Evolutionary conservation across 2,888 invertebrate species (phyloP).

Genomic region (Nineta flava): DNA sequence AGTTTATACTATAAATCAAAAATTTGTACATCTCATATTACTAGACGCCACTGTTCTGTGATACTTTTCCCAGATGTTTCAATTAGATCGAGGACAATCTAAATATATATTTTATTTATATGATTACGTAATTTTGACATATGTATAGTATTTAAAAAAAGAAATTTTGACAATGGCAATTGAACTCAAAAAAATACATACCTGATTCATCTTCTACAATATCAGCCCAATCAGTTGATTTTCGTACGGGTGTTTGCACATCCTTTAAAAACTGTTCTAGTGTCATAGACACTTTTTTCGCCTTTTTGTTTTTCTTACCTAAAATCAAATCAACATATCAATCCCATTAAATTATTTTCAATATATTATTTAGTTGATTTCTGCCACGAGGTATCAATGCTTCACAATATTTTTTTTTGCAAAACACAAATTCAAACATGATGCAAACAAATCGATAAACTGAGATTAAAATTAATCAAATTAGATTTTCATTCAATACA

Average conservation of each 20-base stretch:
- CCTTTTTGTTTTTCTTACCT: slow-evolving; percentile 77
- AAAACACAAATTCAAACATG: neutral
- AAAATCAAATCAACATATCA: slow-evolving; percentile 15
- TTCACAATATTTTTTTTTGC: neutral
- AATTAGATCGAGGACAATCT: no score
- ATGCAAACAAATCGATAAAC: no score
- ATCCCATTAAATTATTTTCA: neutral
- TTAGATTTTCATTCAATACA: no score
- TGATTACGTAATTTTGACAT: neutral
- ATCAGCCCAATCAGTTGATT: slow-evolving; percentile 57
- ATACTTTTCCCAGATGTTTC: no score
- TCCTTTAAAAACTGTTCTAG: slow-evolving; percentile 66
- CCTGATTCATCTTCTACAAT: slow-evolving; percentile 67
- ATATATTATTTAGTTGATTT: neutral
- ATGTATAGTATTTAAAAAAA: neutral
- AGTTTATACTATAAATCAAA: no score
- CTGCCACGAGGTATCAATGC: slow-evolving; percentile 12
- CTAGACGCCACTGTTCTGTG: no score
- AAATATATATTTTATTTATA: no score
- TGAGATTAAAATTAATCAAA: no score
- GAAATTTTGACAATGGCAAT: neutral
- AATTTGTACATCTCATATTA: no score
- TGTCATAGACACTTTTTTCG: slow-evolving; percentile 67
- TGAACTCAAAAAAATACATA: slow-evolving; percentile 17
- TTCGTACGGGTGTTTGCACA: slow-evolving; percentile 33